Conservation (phyloP, 1,140 invertebrate genomes). For the Ceratosolen solmsi region DNA sequence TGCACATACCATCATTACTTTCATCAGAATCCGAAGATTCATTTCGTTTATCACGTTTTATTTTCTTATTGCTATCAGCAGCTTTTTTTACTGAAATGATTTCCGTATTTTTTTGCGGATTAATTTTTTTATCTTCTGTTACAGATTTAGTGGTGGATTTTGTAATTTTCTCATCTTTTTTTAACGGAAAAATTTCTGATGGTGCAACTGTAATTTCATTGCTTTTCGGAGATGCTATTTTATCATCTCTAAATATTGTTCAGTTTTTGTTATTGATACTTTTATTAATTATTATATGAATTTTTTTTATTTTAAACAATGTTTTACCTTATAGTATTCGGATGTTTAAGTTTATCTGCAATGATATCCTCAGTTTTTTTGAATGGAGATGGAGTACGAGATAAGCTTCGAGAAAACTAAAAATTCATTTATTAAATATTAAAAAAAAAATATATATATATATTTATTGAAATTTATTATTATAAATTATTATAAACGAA, state of each 20-base stretch:
- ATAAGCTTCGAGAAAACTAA: conserved; percentile 81
- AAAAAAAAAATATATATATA: conserved; percentile 8
- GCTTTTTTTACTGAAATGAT: conserved; percentile 61
- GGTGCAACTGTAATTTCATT: conserved; percentile 57
- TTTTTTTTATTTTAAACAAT: conserved; percentile 11
- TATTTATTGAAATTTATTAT: no score
- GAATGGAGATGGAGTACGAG: conserved; percentile 85
- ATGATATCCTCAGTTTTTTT: conserved; percentile 84
- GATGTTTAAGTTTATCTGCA: conserved; percentile 67
- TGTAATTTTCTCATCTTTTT: conserved; percentile 65
- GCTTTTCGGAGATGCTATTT: conserved; percentile 65
- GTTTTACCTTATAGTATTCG: conserved; percentile 62
- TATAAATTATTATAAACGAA: not conserved
- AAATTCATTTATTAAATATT: conserved; percentile 35
- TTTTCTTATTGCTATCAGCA: conserved; percentile 66
- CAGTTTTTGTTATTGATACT: not conserved
- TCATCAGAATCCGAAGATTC: conserved; percentile 73
- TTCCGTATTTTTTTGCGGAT: conserved; percentile 61
- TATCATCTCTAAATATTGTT: conserved; percentile 62
- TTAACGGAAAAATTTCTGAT: conserved; percentile 65
- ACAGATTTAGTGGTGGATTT: conserved; percentile 59
- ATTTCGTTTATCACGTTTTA: conserved; percentile 69
- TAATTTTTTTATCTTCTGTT: conserved; percentile 65
- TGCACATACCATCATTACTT: conserved; percentile 68
- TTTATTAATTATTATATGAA: not conserved